These are phyloP conservation scores for Adela reaumurella DNA, from an alignment of 2,888 invertebrate species.

Conservation along the genomic window DNA sequence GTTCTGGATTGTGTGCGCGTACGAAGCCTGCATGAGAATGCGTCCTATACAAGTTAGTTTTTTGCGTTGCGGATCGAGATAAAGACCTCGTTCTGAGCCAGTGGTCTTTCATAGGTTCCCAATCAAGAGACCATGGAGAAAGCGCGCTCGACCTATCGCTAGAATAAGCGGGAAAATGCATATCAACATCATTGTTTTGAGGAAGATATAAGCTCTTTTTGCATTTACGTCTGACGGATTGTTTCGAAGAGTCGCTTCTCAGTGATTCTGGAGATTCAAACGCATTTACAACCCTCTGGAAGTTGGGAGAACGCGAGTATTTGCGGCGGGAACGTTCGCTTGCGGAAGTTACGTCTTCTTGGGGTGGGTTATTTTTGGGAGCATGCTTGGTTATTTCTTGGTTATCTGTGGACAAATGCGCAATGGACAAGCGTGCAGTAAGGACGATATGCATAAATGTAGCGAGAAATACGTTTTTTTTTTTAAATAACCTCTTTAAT, in stretches of 20 bases:
- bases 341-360: slow-evolving; percentile 20
- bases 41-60: slow-evolving; percentile 27
- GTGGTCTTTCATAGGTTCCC: slow-evolving; percentile 28
- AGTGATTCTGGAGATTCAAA: slow-evolving; percentile 20
- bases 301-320: slow-evolving; percentile 29
- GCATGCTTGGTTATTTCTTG: not conserved
- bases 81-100: slow-evolving; percentile 26
- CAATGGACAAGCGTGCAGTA: not conserved
- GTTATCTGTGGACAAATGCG: not conserved
- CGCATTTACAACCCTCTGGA: slow-evolving; percentile 25
- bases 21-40: slow-evolving; percentile 40
- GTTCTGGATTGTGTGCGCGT: slow-evolving; percentile 36
- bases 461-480: no score
- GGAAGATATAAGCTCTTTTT: slow-evolving; percentile 25
- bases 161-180: slow-evolving; percentile 14
- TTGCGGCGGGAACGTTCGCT: slow-evolving; percentile 27
- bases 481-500: no score
- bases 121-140: slow-evolving; percentile 40
- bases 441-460: not conserved
- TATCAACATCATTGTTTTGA: no score
- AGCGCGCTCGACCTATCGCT: slow-evolving; percentile 34
- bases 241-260: slow-evolving; percentile 11
- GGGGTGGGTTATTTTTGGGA: not conserved
- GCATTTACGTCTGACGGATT: slow-evolving; percentile 25
- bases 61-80: slow-evolving; percentile 18